Evolutionary conservation across 2,797 vertebrate genomes (phyloP).

Genomic region (Arvicola amphibius): DNA sequence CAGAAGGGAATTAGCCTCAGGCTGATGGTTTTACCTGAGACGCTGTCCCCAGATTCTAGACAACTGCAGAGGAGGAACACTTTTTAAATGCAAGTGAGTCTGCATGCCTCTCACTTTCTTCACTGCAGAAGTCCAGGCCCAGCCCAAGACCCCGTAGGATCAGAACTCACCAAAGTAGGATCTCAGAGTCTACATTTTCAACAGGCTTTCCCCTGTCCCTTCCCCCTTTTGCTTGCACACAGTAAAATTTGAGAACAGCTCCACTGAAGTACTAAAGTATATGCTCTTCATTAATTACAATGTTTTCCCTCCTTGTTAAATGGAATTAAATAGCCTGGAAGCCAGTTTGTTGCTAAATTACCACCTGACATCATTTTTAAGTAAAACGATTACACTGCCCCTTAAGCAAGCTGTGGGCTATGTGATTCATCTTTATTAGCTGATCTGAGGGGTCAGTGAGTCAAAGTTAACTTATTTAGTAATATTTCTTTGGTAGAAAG

Average conservation of each 20-base stretch:
- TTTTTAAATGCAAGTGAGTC: conserved; percentile 3
- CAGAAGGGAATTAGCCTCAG: not conserved
- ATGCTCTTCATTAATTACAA: conserved; percentile 76
- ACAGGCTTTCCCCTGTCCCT: not conserved
- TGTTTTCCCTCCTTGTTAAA: conserved; percentile 78
- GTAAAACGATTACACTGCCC: conserved; percentile 75
- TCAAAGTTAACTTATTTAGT: conserved; percentile 66
- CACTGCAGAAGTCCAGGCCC: not conserved
- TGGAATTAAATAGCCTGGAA: conserved; percentile 76
- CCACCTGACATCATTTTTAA: conserved; percentile 83
- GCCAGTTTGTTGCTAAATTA: conserved; percentile 75
- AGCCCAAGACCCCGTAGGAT: not conserved
- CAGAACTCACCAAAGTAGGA: not conserved
- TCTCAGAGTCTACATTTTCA: not conserved
- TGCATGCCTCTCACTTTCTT: not conserved
- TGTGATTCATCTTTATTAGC: conserved; percentile 64
- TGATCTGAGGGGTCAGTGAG: conserved; percentile 72
- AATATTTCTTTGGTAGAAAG: conserved; percentile 58
- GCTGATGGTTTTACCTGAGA: not conserved
- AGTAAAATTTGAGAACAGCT: conserved; percentile 52
- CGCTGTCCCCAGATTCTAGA: not conserved
- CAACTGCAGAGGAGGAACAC: not conserved
- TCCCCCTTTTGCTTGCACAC: not conserved
- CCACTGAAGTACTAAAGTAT: conserved; percentile 60
- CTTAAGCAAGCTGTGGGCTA: conserved; percentile 71